A percentile compares a stretch with the other conserved stretches of the same genome.
phyloP scores from a whole-genome alignment of 2,797 vertebrate species.

The Mormyrops attenuatus region DNA sequence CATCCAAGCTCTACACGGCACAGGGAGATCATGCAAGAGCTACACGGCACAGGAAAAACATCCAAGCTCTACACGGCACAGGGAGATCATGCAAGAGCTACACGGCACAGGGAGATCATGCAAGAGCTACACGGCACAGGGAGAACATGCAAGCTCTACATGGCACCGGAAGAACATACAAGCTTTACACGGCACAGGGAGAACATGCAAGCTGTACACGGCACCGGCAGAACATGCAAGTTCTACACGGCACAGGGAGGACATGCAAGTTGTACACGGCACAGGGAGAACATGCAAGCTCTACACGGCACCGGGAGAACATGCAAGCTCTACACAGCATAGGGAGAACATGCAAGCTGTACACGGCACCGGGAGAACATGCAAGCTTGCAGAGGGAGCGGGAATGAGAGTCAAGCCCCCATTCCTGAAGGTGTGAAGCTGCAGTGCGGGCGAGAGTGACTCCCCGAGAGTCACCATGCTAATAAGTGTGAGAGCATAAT shows the following conservation, averaged over 20 bases:
- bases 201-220: background rate
- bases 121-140: background rate
- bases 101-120: background rate
- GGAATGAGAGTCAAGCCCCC: background rate
- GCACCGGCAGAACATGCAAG: background rate
- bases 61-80: background rate
- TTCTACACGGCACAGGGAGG: background rate
- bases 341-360: background rate
- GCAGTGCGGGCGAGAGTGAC: background rate
- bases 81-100: background rate
- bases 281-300: background rate
- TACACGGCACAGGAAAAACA: background rate
- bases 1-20: too few species aligned
- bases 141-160: background rate
- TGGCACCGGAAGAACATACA: too few species aligned
- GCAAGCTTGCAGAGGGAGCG: background rate
- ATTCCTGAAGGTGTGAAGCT: background rate
- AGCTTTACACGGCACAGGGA: background rate
- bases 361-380: background rate
- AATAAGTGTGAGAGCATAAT: background rate
- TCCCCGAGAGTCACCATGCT: background rate
- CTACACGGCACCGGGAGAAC: background rate
- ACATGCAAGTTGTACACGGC: background rate
- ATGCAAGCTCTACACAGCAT: background rate
- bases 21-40: background rate